phyloP scores from a whole-genome alignment of 2,797 vertebrate genomes.

The Phoebastria nigripes region DNA sequence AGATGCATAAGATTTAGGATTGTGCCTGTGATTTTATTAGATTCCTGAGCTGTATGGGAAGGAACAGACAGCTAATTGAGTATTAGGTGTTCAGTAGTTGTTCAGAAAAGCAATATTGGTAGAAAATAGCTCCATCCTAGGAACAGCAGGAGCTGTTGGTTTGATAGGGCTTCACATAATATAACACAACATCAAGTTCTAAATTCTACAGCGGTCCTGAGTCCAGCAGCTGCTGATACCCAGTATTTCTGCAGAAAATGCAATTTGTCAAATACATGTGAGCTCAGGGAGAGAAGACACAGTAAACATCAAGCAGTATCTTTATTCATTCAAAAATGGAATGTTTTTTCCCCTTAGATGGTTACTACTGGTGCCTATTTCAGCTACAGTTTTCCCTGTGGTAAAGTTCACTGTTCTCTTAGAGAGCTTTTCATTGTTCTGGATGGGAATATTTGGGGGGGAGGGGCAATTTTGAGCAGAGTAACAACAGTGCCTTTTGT shows the following conservation, averaged over 20 bases:
- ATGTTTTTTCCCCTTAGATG: background rate
- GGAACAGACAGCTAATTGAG: background rate
- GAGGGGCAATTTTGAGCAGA: background rate
- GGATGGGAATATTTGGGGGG: background rate
- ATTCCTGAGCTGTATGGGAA: background rate
- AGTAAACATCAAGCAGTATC: background rate
- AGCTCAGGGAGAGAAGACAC: background rate
- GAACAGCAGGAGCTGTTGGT: background rate
- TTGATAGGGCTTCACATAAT: background rate
- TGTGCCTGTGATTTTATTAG: background rate
- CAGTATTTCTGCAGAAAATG: background rate
- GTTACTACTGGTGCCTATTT: background rate
- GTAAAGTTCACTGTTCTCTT: background rate
- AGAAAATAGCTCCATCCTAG: background rate
- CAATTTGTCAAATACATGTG: background rate
- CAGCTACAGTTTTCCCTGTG: background rate
- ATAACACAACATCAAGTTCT: background rate
- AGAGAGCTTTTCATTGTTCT: background rate
- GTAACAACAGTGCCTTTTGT: background rate
- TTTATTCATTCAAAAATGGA: background rate
- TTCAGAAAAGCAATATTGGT: background rate
- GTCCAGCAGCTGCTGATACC: background rate
- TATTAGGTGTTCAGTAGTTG: background rate
- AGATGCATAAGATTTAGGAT: background rate
- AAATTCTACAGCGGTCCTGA: background rate